Evolutionary conservation across 2,797 vertebrate genomes (phyloP).

Genomic region (Acestrorhynchus altus): DNA sequence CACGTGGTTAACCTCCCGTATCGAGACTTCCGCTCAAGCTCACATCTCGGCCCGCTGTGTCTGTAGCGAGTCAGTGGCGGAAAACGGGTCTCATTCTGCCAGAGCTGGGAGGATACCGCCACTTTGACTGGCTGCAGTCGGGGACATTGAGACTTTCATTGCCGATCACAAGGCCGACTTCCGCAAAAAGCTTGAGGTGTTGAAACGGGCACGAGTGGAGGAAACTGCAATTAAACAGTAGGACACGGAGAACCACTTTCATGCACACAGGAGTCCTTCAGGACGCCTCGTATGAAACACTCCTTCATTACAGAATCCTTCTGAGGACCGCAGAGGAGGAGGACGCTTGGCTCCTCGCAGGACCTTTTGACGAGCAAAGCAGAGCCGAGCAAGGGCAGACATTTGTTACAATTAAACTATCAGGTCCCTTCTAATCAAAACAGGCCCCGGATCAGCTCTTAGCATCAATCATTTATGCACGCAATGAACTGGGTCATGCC

Average conservation of each 20-base stretch:
- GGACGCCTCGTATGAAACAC: conserved; percentile 22
- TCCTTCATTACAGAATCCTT: conserved; percentile 30
- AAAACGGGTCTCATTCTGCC: conserved; percentile 3
- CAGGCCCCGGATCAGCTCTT: conserved; percentile 20
- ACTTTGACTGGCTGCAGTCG: background rate
- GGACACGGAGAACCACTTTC: background rate
- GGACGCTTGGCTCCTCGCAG: conserved; percentile 1
- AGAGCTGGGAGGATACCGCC: background rate
- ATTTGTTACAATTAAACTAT: conserved; percentile 46
- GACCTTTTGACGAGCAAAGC: conserved; percentile 31
- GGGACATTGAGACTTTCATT: background rate
- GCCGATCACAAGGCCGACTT: background rate
- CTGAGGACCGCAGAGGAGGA: conserved; percentile 31
- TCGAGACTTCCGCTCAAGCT: background rate
- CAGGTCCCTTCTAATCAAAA: conserved; percentile 29
- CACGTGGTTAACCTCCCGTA: background rate
- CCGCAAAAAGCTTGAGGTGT: background rate
- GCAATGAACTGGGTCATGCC: conserved; percentile 27
- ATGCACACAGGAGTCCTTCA: background rate
- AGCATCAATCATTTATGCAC: conserved; percentile 46
- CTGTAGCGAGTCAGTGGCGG: background rate
- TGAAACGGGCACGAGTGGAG: background rate
- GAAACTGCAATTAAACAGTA: background rate
- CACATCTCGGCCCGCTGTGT: background rate
- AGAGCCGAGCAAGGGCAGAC: conserved; percentile 25